Conservation (phyloP, 2,113 vertebrate genomes). For the Aleadryas rufinucha region DNA sequence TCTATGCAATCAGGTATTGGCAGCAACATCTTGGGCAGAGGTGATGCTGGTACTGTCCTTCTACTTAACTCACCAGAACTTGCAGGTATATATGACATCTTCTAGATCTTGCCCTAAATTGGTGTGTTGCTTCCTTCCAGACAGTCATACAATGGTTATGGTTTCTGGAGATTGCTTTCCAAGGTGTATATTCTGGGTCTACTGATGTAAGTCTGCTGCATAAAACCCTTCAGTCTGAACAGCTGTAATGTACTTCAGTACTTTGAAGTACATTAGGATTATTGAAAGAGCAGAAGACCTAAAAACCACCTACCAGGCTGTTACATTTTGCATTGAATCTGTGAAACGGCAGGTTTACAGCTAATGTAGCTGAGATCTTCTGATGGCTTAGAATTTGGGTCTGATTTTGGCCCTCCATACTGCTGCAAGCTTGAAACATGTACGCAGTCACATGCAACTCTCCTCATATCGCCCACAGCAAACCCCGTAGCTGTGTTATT, state of each 20-base stretch:
- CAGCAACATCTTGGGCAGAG: background rate
- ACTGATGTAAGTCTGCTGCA: background rate
- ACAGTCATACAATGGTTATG: too few relatives aligned
- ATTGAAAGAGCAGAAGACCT: background rate
- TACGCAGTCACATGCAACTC: background rate
- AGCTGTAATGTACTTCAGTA: background rate
- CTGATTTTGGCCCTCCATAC: background rate
- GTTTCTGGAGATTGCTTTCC: background rate
- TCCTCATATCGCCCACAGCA: background rate
- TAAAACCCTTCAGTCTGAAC: background rate
- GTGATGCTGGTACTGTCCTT: background rate
- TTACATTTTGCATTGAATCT: background rate
- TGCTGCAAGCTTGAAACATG: background rate
- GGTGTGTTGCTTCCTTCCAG: background rate
- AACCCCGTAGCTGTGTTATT: background rate
- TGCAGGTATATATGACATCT: background rate
- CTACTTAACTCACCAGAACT: background rate
- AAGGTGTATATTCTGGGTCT: background rate
- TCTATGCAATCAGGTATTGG: background rate
- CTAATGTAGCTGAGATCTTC: background rate
- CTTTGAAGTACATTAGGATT: background rate
- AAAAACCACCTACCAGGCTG: background rate
- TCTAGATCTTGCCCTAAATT: background rate
- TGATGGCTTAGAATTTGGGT: background rate
- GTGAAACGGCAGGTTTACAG: background rate